Conservation (phyloP, 1,140 invertebrate species). For the Trichonephila inaurata region DNA sequence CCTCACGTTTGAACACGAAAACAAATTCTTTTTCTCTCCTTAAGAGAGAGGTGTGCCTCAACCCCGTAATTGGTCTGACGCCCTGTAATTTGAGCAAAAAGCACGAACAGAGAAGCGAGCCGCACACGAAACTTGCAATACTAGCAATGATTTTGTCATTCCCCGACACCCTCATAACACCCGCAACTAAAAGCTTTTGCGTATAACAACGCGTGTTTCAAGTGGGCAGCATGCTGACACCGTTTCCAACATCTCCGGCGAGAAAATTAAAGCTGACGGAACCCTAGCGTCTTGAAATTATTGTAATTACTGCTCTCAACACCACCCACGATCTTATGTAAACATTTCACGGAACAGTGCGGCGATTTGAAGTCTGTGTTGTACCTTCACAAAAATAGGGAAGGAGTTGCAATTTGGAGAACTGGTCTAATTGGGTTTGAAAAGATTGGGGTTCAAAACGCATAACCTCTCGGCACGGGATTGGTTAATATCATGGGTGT, state of each 20-base stretch:
- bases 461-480: not conserved
- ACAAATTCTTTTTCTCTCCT: slow-evolving; percentile 9
- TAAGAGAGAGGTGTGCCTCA: slow-evolving; percentile 23
- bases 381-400: not conserved
- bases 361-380: not conserved
- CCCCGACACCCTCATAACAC: not conserved
- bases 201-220: not conserved
- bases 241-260: not conserved
- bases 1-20: slow-evolving; percentile 48
- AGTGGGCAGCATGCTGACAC: slow-evolving; percentile 47
- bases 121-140: slow-evolving; percentile 33
- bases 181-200: slow-evolving; percentile 15
- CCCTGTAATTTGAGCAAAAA: slow-evolving; percentile 58
- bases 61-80: slow-evolving; percentile 3
- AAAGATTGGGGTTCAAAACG: not conserved
- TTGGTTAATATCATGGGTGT: slow-evolving; percentile 9
- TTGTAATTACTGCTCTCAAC: slow-evolving; percentile 51
- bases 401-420: not conserved
- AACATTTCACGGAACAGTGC: slow-evolving; percentile 28
- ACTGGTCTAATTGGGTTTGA: not conserved
- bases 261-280: not conserved
- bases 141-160: slow-evolving; percentile 51
- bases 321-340: slow-evolving; percentile 44
- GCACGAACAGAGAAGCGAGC: not conserved
- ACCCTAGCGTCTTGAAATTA: slow-evolving; percentile 37